Percentiles rank a stretch among this genome's conserved stretches.
Evolutionary conservation across 2,797 vertebrate species (phyloP).

Genomic region (Chrosomus eos): DNA sequence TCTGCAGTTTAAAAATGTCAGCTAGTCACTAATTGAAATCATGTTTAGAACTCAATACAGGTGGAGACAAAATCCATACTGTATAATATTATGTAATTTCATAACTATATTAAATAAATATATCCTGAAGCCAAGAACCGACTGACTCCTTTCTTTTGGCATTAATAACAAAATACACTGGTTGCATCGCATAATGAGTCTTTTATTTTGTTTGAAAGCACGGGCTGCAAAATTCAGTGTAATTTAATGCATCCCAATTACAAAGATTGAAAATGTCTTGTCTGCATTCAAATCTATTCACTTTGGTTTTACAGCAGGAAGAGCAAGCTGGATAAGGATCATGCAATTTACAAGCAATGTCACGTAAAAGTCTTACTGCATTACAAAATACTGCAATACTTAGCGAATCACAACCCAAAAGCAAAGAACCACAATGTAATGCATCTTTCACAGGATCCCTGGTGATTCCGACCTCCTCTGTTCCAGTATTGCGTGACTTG

Average conservation of each 20-base stretch:
- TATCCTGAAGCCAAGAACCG: neutral
- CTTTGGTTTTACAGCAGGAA: neutral
- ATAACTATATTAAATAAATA: constrained; percentile 25
- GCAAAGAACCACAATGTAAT: neutral
- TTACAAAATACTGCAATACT: constrained; percentile 10
- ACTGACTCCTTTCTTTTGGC: neutral
- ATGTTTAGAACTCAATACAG: constrained; percentile 6
- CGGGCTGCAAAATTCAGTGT: neutral
- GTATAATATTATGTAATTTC: constrained; percentile 3
- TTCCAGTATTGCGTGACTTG: neutral
- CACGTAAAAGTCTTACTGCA: neutral
- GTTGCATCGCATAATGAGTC: neutral
- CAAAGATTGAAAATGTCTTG: neutral
- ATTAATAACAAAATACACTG: neutral
- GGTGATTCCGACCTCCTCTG: neutral
- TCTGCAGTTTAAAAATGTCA: neutral
- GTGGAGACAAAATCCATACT: constrained; percentile 15
- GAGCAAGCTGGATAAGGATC: neutral
- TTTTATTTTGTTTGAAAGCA: constrained; percentile 11
- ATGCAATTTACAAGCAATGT: neutral
- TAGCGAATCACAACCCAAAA: neutral
- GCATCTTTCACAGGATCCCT: constrained; percentile 12
- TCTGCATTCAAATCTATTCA: constrained; percentile 31
- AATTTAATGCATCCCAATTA: constrained; percentile 25
- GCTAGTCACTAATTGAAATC: constrained; percentile 11